Conservation (phyloP, 2,113 vertebrate genomes). For the Cacatua alba region DNA sequence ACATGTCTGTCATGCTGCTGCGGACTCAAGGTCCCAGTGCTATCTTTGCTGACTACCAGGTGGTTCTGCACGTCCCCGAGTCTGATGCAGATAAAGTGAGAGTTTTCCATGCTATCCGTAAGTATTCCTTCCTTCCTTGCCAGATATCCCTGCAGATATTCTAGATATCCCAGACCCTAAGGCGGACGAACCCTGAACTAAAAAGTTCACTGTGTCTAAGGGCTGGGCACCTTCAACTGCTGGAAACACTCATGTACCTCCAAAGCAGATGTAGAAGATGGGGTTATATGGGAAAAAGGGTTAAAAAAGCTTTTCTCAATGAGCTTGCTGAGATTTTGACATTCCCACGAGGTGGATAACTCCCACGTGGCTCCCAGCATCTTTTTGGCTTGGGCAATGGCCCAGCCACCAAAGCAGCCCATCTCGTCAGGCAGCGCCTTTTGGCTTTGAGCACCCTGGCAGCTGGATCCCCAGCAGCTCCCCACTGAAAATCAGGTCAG, state of each 20-base stretch:
- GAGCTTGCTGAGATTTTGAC: not conserved
- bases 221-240: fast-evolving
- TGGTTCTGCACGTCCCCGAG: slow-evolving; percentile 80
- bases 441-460: not conserved
- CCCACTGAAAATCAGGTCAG: not conserved
- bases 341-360: not conserved
- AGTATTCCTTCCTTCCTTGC: not conserved
- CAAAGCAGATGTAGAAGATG: not conserved
- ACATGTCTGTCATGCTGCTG: slow-evolving; percentile 91
- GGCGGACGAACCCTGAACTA: not conserved
- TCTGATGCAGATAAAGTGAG: slow-evolving; percentile 75
- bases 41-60: slow-evolving; percentile 80
- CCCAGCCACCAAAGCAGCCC: not conserved
- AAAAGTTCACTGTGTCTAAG: not conserved
- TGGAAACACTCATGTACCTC: not conserved
- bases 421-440: not conserved
- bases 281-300: not conserved
- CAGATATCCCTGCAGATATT: fast-evolving
- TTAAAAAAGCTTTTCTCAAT: not conserved
- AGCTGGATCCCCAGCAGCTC: not conserved
- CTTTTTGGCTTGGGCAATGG: fast-evolving
- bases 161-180: not conserved
- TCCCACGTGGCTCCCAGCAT: not conserved
- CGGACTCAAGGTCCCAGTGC: slow-evolving; percentile 79
- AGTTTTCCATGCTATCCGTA: slow-evolving; percentile 76